A percentile compares a stretch with the other conserved stretches of the same genome.
These are phyloP conservation scores for Zaprionus ornatus DNA, from an alignment of 1,140 invertebrate species.

Conservation along the genomic window DNA sequence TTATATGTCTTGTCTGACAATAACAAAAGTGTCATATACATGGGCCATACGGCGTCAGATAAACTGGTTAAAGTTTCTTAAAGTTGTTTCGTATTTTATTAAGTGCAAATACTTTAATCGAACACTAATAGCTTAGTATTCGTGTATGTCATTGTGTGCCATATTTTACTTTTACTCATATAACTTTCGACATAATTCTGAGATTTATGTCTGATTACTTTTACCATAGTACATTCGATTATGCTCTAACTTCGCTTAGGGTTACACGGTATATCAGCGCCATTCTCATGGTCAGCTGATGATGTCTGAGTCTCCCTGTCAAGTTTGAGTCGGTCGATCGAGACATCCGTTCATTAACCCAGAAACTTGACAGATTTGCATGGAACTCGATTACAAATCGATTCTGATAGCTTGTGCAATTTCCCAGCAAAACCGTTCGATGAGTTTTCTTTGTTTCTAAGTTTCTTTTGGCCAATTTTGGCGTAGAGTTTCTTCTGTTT, in stretches of 20 bases:
- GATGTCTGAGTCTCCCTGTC: constrained; percentile 37
- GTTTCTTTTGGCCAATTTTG: background rate
- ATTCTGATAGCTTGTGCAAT: constrained; percentile 33
- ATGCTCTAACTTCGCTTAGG: background rate
- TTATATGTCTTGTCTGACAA: background rate
- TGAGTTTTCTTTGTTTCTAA: background rate
- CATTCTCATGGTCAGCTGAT: constrained; percentile 41
- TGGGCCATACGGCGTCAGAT: background rate
- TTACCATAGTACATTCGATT: background rate
- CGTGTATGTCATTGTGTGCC: background rate
- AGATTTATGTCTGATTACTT: too few species aligned
- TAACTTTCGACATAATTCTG: too few species aligned
- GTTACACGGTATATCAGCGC: constrained; percentile 10
- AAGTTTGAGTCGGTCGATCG: constrained; percentile 24
- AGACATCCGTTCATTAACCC: constrained; percentile 70
- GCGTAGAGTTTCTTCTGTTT: background rate
- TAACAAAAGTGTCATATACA: background rate
- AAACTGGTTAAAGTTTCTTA: background rate
- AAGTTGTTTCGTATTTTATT: background rate
- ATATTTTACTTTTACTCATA: background rate
- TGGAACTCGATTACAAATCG: constrained; percentile 55
- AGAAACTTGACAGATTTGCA: constrained; percentile 51
- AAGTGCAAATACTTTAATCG: background rate
- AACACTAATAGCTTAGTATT: background rate
- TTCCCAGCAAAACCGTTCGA: constrained; percentile 15